Evolutionary conservation across 1,140 invertebrate genomes (phyloP).

Genomic region (Formica exsecta): DNA sequence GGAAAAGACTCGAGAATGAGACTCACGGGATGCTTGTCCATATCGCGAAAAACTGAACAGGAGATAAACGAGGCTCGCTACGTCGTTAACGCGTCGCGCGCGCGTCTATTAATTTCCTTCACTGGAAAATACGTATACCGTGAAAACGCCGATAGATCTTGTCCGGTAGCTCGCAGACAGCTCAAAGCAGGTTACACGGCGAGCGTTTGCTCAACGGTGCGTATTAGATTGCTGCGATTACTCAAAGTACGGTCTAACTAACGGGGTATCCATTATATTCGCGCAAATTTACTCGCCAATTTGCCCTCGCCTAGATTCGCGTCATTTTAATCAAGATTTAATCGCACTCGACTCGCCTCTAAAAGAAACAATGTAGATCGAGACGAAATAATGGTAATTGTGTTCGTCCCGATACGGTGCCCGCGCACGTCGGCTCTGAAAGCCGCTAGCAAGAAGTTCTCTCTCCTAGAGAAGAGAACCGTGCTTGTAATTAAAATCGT

Average conservation of each 20-base stretch:
- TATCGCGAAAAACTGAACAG: conserved; percentile 7
- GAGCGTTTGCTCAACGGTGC: background rate
- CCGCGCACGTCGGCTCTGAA: background rate
- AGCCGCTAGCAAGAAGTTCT: background rate
- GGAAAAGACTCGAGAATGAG: background rate
- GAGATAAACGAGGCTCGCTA: conserved; percentile 2
- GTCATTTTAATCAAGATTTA: conserved; percentile 39
- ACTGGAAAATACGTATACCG: background rate
- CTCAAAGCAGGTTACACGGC: background rate
- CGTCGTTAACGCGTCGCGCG: conserved; percentile 16
- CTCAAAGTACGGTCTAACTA: conserved; percentile 3
- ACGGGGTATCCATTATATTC: background rate
- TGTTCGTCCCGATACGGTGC: background rate
- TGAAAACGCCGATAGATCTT: conserved; percentile 45
- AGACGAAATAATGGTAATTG: background rate
- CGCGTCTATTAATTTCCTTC: conserved; percentile 21
- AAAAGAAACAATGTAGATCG: conserved; percentile 16
- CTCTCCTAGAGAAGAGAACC: background rate
- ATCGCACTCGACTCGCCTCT: background rate
- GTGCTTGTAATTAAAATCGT: conserved; percentile 41
- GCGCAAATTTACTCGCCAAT: conserved; percentile 3
- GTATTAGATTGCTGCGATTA: conserved; percentile 23
- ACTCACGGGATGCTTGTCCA: background rate
- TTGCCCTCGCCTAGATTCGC: background rate
- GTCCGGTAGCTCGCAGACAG: background rate